Conservation (phyloP, 2,113 vertebrate genomes). For the Varanus komodoensis region DNA sequence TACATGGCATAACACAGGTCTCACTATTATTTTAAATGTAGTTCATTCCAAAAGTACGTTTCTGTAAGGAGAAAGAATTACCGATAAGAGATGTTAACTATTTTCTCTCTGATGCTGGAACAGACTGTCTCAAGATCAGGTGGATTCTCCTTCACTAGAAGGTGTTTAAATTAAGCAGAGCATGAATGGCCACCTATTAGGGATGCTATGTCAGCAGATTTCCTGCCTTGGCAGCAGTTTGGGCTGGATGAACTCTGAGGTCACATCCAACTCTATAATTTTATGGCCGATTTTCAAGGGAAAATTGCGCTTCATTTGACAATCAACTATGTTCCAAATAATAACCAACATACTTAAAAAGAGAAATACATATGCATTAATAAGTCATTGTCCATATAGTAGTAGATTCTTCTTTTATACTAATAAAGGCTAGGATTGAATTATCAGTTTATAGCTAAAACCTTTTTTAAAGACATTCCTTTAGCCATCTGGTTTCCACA, state of each 20-base stretch:
- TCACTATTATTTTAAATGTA: neutral
- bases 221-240: neutral
- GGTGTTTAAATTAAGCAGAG: neutral
- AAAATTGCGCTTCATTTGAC: neutral
- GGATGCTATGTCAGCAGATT: neutral
- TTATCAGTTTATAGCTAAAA: neutral
- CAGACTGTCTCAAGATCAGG: neutral
- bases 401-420: neutral
- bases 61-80: neutral
- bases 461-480: neutral
- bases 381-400: neutral
- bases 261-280: no score
- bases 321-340: neutral
- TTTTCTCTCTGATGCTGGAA: neutral
- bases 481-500: neutral
- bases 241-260: neutral
- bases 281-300: neutral
- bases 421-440: neutral
- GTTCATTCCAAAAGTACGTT: neutral
- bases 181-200: neutral
- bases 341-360: neutral
- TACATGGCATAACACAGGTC: neutral
- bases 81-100: neutral
- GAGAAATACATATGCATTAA: neutral
- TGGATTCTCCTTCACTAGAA: neutral